These are phyloP conservation scores for Siniperca chuatsi DNA, from an alignment of 2,113 vertebrate genomes.

Conservation along the genomic window DNA sequence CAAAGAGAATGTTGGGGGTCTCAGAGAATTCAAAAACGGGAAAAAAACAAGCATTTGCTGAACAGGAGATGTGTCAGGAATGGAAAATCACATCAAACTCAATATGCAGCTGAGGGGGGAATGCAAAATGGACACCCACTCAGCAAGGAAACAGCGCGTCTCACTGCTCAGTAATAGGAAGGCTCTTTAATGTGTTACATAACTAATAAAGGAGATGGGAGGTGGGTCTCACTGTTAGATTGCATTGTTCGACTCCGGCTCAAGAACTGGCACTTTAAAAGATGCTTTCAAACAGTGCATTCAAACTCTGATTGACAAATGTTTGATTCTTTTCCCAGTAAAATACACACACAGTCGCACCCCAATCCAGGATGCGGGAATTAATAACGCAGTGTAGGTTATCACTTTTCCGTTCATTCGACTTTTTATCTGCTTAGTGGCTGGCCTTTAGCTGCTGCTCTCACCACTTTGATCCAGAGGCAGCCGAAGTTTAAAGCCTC, in stretches of 20 bases:
- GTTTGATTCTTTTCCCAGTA: neutral
- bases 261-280: neutral
- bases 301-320: neutral
- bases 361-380: neutral
- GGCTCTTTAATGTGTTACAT: constrained; percentile 34
- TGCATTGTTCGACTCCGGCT: constrained; percentile 26
- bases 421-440: neutral
- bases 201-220: constrained; percentile 32
- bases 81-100: constrained; percentile 40
- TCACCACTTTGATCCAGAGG: constrained; percentile 40
- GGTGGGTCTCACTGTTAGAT: constrained; percentile 32
- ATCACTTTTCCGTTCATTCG: constrained; percentile 7
- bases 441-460: constrained; percentile 31
- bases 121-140: constrained; percentile 45
- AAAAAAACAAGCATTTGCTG: constrained; percentile 16
- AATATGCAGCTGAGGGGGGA: constrained; percentile 10
- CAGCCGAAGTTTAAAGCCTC: constrained; percentile 53
- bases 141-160: neutral
- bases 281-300: constrained; percentile 3
- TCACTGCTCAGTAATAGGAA: constrained; percentile 10
- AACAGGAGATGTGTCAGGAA: constrained; percentile 23
- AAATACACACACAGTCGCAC: neutral
- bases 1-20: constrained; percentile 12
- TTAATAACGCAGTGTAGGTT: constrained; percentile 15
- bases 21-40: neutral